Base-by-base conservation (phyloP, 1,140 invertebrate genomes). In the Heliconius himera region DNA sequence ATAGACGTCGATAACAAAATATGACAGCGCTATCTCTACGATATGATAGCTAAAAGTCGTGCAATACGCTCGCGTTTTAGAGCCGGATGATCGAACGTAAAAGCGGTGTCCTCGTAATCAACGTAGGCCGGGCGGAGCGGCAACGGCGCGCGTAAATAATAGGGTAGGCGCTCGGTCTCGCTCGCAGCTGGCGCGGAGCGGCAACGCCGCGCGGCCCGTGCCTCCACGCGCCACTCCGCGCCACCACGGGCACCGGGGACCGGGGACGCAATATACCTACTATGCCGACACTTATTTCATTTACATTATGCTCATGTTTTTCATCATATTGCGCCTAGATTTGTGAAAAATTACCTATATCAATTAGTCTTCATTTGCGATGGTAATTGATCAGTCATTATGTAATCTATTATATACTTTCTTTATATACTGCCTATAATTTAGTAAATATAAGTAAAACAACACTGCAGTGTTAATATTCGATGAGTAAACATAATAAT, bases 61-160 rank as follows among this genome's bases (percentile, higher is more conserved):
- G 74, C 74, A 79, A 86, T 80, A 86, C 82, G 66, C 76, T 74
- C 76, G 75, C 76, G 79, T 81, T 81, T 81, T 83, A 82, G 81
- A 86, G 86, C 89, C 91, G 90, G 88, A 92, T 91, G 90, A 93
- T 94, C 88, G 88, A 92, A 94, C 93, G 92, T 94, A 93, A 93
- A 93, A 94, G 91, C 93, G 90, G 91, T 94, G 93, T 94, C 93
- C 93, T 94, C 93, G 93, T 94, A 94, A 94, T 94, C 90, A 93
- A 93, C 93, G 93, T 94, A 94, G 93, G 92, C 91, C 90, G 89
- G 81, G 87, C 92, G 94, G 94, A 87, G 84, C 91, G 95, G 95
- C 95, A 95, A 95, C 95, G 93, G 87, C 93, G 95, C 95, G 95
- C 94, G 94, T 93, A 94, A 94, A 93, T 94, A 94, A 93, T 94